Percentiles rank a stretch among this genome's conserved stretches.
Conservation (phyloP, 2,113 vertebrate species). For the Podocnemis expansa region DNA sequence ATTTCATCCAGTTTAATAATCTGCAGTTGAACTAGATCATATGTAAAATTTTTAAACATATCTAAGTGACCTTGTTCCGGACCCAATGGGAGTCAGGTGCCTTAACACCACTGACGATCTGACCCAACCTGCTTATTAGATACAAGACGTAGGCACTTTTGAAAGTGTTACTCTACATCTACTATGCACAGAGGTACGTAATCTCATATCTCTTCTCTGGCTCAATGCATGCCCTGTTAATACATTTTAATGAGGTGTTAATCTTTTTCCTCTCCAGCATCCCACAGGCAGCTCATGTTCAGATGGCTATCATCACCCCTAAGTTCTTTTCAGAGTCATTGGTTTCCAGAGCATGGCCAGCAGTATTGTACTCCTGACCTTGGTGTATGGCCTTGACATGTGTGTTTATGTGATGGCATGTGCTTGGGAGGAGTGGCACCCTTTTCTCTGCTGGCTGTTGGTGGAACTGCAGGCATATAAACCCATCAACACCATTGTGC, state of each 20-base stretch:
- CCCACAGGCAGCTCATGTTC: neutral
- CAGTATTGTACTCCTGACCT: neutral
- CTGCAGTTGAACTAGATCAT: neutral
- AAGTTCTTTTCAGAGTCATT: neutral
- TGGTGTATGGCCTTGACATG: neutral
- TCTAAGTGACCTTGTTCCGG: neutral
- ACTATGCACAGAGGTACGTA: neutral
- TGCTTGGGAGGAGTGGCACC: neutral
- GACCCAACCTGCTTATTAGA: neutral
- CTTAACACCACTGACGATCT: neutral
- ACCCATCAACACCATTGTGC: neutral
- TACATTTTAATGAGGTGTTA: neutral
- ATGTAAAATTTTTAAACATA: neutral
- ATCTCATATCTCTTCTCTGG: neutral
- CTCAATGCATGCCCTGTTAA: neutral
- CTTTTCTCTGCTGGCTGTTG: neutral
- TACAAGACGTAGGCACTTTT: neutral
- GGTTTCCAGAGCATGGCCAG: neutral
- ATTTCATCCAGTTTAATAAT: neutral
- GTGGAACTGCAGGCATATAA: neutral
- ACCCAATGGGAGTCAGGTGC: neutral
- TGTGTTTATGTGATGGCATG: neutral
- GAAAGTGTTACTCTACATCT: neutral
- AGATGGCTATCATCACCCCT: neutral
- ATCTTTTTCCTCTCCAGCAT: neutral